These are phyloP conservation scores for Pandemis corylana DNA, from an alignment of 2,888 invertebrate species.

Conservation along the genomic window DNA sequence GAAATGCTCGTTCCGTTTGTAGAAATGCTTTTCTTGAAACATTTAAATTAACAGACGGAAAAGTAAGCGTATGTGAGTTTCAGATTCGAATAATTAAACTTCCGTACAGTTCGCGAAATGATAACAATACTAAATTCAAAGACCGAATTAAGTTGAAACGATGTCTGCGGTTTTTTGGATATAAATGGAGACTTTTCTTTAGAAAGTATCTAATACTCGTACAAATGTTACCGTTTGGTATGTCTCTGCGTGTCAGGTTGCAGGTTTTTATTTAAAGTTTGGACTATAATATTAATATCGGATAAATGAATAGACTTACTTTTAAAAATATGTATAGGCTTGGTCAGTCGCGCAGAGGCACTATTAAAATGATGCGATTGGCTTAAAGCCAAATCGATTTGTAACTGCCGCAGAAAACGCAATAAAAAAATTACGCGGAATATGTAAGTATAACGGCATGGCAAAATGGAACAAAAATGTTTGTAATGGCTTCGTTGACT, in stretches of 20 bases:
- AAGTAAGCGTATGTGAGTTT: neutral
- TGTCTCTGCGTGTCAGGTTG: too few relatives aligned
- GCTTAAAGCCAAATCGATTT: conserved; percentile 82
- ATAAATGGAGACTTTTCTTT: too few relatives aligned
- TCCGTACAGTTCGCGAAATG: neutral
- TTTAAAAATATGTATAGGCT: conserved; percentile 14
- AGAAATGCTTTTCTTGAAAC: neutral
- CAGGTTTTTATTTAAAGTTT: too few relatives aligned
- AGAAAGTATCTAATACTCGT: too few relatives aligned
- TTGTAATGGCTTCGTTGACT: neutral
- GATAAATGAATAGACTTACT: neutral
- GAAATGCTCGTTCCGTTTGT: neutral
- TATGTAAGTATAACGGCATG: neutral
- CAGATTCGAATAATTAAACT: neutral
- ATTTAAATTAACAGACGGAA: neutral
- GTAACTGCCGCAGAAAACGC: conserved; percentile 81
- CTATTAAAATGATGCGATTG: conserved; percentile 80
- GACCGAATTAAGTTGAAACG: neutral
- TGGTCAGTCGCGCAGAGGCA: conserved; percentile 40
- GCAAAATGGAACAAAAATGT: neutral
- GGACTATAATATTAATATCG: neutral
- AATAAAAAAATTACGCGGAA: conserved; percentile 60
- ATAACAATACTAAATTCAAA: neutral
- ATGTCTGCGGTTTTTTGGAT: too few relatives aligned
- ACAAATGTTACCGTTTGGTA: too few relatives aligned